A percentile compares a stretch with the other conserved stretches of the same genome.
These are phyloP conservation scores for Chaetorhynchus papuensis DNA, from an alignment of 2,113 vertebrate genomes.

Conservation along the genomic window DNA sequence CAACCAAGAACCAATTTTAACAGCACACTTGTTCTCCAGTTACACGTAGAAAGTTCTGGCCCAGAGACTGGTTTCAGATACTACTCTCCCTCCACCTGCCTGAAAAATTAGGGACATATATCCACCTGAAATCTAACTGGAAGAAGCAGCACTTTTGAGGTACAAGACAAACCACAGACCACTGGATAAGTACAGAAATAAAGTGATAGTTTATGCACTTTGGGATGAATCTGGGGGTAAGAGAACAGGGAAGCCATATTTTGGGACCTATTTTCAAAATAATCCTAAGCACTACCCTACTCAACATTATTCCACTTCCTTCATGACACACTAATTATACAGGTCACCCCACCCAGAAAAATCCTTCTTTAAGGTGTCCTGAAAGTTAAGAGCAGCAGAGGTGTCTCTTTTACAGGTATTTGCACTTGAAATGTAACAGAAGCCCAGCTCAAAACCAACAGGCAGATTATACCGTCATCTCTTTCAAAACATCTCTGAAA, in stretches of 20 bases:
- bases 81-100: background rate
- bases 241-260: background rate
- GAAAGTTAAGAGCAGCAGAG: background rate
- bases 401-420: background rate
- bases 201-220: background rate
- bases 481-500: background rate
- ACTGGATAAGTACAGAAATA: background rate
- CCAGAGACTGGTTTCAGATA: background rate
- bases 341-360: background rate
- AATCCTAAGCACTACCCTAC: background rate
- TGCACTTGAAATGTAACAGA: background rate
- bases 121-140: background rate
- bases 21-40: background rate
- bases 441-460: background rate
- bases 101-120: background rate
- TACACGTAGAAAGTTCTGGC: background rate
- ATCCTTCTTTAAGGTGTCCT: background rate
- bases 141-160: background rate
- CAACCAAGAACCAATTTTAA: background rate
- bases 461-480: background rate
- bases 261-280: background rate
- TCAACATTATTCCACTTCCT: background rate
- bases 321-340: fast-evolving
- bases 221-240: background rate
- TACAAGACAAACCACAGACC: background rate